Percentiles rank a stretch among this genome's conserved stretches.
These are phyloP conservation scores for Megaceryle torquata DNA, from an alignment of 2,113 vertebrate species.

Conservation along the genomic window DNA sequence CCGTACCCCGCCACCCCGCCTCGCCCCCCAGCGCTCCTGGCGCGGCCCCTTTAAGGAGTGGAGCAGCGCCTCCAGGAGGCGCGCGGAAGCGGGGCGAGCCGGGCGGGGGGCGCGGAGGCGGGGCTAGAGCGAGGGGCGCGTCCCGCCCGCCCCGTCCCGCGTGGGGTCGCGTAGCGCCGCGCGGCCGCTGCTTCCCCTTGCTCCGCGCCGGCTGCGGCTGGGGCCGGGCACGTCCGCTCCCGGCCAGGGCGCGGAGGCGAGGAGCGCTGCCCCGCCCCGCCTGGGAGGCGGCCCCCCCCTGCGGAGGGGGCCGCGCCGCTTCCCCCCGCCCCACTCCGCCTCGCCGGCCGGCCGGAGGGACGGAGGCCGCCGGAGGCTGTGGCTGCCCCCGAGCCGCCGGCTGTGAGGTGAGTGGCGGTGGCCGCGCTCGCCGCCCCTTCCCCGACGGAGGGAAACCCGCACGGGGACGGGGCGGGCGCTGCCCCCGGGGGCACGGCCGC, in stretches of 20 bases:
- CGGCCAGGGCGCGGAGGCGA: neutral
- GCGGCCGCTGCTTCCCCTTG: neutral
- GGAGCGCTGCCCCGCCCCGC: neutral
- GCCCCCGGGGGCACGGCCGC: no score
- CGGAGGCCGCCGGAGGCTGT: neutral
- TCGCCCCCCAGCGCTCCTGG: no score
- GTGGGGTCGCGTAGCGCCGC: neutral
- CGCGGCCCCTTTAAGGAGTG: constrained; percentile 22
- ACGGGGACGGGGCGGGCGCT: neutral
- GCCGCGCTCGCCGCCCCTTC: neutral
- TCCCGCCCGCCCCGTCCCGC: neutral
- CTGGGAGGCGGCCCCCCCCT: neutral
- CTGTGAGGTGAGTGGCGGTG: neutral
- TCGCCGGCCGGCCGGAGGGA: neutral
- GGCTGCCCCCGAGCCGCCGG: neutral
- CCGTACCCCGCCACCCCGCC: neutral
- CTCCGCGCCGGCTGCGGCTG: no score
- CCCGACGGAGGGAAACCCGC: neutral
- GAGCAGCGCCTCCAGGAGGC: neutral
- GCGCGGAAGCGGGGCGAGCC: neutral
- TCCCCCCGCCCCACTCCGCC: neutral
- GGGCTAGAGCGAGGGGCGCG: neutral
- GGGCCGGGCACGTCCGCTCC: neutral
- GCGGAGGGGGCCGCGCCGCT: neutral
- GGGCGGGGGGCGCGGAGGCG: neutral